Evolutionary conservation across 2,888 invertebrate genomes (phyloP), one percentile per base, ranked within the genome.

Genomic region (Agrotis clavis): DNA sequence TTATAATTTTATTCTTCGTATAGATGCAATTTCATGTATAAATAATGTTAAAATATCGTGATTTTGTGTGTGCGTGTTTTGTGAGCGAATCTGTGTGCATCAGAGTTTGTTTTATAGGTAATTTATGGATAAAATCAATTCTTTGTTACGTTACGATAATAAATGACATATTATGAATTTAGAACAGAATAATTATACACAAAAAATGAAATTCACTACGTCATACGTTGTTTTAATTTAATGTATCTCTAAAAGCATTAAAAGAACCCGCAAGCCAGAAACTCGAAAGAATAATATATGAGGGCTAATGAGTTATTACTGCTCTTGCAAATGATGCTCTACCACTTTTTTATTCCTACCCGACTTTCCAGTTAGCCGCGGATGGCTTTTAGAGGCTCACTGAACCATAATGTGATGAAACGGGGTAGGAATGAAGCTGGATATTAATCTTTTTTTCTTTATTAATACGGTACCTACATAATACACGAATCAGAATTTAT

Each of bases 391-490:
- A 75, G 19, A 64, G 4, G n/a, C 16, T 77, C 77, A 77, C 19
- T 68, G 77, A 67, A 68, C 59, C 77, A 67, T 77, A 60, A 77
- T 60, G 11, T 41, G 41, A 53, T 73, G 25, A 76, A 56, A 76
- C 5, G 21, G n/a, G 5, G 14, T 21, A 41, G n/a, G 0, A 50
- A 50, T 30, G 56, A 45, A 16, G 41, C 19, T 64, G 19, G 1
- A 9, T 41, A 14, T 19, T 30, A 1, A 51, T 30, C 14, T 13
- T 18, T 41, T 45, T 71, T 35, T 14, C 35, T 35, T 35, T 18
- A 35, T 6, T 3, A 7, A 3, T n/a, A 56, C 11, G 25, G 25
- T 11, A 41, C 41, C 41, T 2, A 41, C 41, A 41, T 41, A 11
- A 41, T 41, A 11, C 11, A 41, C 1, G 41, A 11, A 41, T 41